Evolutionary conservation across 2,113 vertebrate genomes (phyloP).

Genomic region (Hemiscyllium ocellatum): DNA sequence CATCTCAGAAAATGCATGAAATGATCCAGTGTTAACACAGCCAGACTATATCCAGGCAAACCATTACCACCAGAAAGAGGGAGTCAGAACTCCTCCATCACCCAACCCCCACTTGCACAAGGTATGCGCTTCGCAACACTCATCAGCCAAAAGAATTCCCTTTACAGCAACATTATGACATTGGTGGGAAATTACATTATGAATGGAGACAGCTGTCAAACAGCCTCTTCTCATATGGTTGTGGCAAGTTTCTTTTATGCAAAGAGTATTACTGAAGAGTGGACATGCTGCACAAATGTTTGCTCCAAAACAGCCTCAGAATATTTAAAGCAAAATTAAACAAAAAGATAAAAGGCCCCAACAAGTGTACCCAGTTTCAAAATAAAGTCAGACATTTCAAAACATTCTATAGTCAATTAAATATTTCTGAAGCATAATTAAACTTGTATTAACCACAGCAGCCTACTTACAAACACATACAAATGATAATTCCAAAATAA

Average conservation of each 20-base stretch:
- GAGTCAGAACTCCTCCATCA: not conserved
- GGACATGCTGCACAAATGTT: not conserved
- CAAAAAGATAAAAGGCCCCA: not conserved
- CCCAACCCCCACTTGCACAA: not conserved
- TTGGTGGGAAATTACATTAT: not conserved
- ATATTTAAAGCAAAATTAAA: not conserved
- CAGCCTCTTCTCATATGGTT: not conserved
- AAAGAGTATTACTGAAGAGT: not conserved
- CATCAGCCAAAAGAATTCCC: too few relatives aligned
- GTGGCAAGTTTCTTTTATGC: not conserved
- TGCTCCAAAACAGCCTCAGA: not conserved
- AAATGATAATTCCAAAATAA: not conserved
- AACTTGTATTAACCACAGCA: too few relatives aligned
- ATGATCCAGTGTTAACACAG: not conserved
- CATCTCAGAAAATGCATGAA: not conserved
- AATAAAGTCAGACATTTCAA: not conserved
- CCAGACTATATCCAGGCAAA: not conserved
- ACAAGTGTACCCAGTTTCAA: not conserved
- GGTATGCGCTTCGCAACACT: not conserved
- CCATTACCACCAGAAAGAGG: not conserved
- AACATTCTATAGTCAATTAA: too few relatives aligned
- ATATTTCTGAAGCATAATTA: too few relatives aligned
- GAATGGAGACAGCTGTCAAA: not conserved
- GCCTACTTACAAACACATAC: too few relatives aligned
- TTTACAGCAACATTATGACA: too few relatives aligned